Base-by-base conservation (phyloP, 1,140 invertebrate species). In the Pararge aegeria region DNA sequence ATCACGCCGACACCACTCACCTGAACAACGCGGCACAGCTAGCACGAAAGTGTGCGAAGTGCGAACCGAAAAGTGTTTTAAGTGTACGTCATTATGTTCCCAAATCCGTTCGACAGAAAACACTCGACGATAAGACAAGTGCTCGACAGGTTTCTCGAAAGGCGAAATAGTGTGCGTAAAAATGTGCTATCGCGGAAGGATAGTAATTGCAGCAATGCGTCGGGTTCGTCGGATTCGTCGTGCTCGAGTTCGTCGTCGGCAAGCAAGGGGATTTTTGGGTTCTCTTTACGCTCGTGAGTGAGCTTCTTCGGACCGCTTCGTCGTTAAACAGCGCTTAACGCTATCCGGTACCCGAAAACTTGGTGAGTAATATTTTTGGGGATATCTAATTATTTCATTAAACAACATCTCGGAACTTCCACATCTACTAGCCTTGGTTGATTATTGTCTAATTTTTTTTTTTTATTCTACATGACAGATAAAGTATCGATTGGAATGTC, bases 81-180 rank as follows among this genome's bases (percentile, higher is more conserved):
- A 24, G 24, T 24, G 24, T 7, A 24, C 24, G 24, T 7, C 2
- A n/a, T n/a, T n/a, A 95, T 95, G 94, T 94, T 93, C 75, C 93
- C 93, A 4, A 95, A 95, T 80, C 94, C 94, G 40, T 94, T 94
- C 78, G 93, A 94, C 66, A 92, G 94, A 75, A 94, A 94, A 65
- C 94, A 95, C 87, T 94, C 93, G 52, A 93, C 92, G 2, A 94
- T 95, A 65, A 91, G 94, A 52, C 94, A 94, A 75, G 91, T 94
- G 62, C 81, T 95, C 68, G 94, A 95, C 68, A 92, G 90, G 54
- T 80, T 93, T 61, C 73, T 93, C 48, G 90, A 91, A 72, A 30
- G 74, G 54, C 38, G 61, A 46, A 44, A 70, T 51, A 64, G 66
- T 67, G 48, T 65, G 59, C 57, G 55, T 10, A 84, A 76, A 59